Evolutionary conservation across 1,140 invertebrate genomes (phyloP).

Genomic region (Pseudobourletiella spinata): DNA sequence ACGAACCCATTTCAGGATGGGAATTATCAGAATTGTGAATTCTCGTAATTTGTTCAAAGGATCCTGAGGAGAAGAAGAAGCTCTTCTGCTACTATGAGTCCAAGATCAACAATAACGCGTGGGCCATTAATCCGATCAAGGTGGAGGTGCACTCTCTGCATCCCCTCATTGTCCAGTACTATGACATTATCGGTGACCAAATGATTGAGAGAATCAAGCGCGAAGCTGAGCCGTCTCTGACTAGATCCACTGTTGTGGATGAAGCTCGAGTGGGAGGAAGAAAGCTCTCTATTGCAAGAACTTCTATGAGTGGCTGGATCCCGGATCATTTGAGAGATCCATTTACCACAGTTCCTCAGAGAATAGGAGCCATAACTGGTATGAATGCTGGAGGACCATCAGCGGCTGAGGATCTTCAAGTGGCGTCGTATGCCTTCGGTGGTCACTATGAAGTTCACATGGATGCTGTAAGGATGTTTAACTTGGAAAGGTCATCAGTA

Average conservation of each 20-base stretch:
- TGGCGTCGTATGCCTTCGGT: slow-evolving; percentile 25
- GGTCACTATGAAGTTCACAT: slow-evolving; percentile 23
- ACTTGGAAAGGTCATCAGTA: too few relatives aligned
- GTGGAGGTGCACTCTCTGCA: slow-evolving; percentile 1
- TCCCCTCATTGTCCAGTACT: slow-evolving; percentile 4
- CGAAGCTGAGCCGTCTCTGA: neutral
- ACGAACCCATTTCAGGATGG: too few relatives aligned
- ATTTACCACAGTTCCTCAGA: neutral
- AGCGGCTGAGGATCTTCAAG: slow-evolving; percentile 26
- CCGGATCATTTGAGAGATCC: neutral
- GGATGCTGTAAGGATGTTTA: slow-evolving; percentile 29
- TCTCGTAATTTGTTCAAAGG: too few relatives aligned
- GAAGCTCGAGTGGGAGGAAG: neutral
- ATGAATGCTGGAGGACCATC: slow-evolving; percentile 15
- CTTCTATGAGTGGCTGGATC: slow-evolving; percentile 4
- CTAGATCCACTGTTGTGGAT: neutral
- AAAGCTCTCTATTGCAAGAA: neutral
- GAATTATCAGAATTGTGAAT: too few relatives aligned
- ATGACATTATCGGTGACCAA: slow-evolving; percentile 3
- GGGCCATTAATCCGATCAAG: slow-evolving; percentile 18
- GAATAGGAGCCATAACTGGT: slow-evolving; percentile 27
- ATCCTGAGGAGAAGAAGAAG: slow-evolving; percentile 10
- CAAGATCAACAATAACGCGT: neutral
- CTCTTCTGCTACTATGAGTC: slow-evolving; percentile 16
- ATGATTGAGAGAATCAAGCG: slow-evolving; percentile 2